A percentile compares a stretch with the other conserved stretches of the same genome.
These are phyloP conservation scores for Megathymus violae DNA, from an alignment of 1,140 invertebrate species.

Conservation along the genomic window DNA sequence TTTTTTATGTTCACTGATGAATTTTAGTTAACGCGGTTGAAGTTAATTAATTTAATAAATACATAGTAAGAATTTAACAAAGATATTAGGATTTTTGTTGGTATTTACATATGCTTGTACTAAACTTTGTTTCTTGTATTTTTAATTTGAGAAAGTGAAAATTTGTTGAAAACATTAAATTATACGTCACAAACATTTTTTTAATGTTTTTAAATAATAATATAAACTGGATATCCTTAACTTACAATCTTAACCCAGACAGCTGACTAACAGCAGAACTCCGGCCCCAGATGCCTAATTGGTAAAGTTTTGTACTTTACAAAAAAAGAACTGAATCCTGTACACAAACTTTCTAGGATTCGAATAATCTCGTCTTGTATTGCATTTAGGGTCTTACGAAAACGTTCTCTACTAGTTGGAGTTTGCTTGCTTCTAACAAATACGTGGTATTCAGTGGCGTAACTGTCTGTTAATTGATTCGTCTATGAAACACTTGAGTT, in stretches of 20 bases:
- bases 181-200: conserved; percentile 11
- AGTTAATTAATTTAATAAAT: neutral
- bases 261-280: conserved; percentile 55
- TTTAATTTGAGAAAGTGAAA: no score
- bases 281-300: conserved; percentile 63
- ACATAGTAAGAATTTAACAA: no score
- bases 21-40: neutral
- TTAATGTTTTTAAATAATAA: conserved; percentile 1
- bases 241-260: conserved; percentile 37
- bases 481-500: conserved; percentile 52
- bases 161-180: no score
- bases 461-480: conserved; percentile 43
- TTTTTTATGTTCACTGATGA: neutral
- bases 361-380: conserved; percentile 27
- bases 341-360: conserved; percentile 41
- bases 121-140: no score
- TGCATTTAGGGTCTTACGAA: conserved; percentile 3
- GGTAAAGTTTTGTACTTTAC: conserved; percentile 69
- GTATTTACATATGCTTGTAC: no score
- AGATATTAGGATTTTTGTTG: no score
- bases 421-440: no score
- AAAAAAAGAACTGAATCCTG: conserved; percentile 61
- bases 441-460: no score
- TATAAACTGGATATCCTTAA: conserved; percentile 10
- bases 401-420: no score